These are phyloP conservation scores for Drosophila melanosoma DNA, from an alignment of 2,888 invertebrate species.

Conservation along the genomic window DNA sequence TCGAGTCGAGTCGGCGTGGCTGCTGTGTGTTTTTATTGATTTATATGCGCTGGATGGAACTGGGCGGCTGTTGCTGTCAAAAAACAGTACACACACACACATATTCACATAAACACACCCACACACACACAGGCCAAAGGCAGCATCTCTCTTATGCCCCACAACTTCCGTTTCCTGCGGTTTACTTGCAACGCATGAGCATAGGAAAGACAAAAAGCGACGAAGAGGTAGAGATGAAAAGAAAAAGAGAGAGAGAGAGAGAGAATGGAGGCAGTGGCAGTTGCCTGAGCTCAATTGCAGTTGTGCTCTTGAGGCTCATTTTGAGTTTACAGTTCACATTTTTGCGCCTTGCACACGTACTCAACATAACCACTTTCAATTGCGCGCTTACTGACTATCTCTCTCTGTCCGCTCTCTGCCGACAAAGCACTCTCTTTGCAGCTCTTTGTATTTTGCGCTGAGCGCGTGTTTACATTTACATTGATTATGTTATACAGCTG, in stretches of 20 bases:
- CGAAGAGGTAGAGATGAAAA: constrained; percentile 13
- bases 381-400: constrained; percentile 11
- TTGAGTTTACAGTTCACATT: constrained; percentile 52
- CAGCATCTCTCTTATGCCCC: constrained; percentile 43
- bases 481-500: constrained; percentile 77
- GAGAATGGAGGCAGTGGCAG: constrained; percentile 10
- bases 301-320: constrained; percentile 64
- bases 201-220: constrained; percentile 1
- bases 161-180: constrained; percentile 73
- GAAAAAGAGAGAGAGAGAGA: constrained; percentile 17
- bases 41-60: constrained; percentile 69
- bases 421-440: constrained; percentile 24
- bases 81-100: constrained; percentile 54
- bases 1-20: constrained; percentile 45
- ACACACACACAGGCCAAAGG: constrained; percentile 22
- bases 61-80: constrained; percentile 72
- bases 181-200: constrained; percentile 59
- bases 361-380: constrained; percentile 61
- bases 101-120: constrained; percentile 29
- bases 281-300: constrained; percentile 48
- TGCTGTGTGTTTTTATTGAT: constrained; percentile 78
- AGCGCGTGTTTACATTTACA: constrained; percentile 67
- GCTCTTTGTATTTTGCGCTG: constrained; percentile 38
- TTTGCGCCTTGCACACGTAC: constrained; percentile 50
- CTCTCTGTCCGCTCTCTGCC: constrained; percentile 20